Conservation (phyloP, 2,797 vertebrate species). For the Rhabdophis nuchalis region DNA sequence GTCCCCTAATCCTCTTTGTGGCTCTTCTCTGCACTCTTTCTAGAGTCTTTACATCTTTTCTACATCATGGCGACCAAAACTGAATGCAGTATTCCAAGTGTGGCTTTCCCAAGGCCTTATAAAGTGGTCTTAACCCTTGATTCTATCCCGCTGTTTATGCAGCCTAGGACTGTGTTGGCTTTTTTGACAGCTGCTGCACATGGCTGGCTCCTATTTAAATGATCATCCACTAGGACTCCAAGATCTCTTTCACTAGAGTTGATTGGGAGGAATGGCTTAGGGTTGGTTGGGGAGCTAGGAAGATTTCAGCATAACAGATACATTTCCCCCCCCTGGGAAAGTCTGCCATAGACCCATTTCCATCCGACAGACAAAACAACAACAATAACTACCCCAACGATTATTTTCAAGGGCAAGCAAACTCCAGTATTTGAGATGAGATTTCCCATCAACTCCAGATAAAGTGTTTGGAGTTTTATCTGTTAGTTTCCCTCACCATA, state of each 20-base stretch:
- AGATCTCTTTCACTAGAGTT: neutral
- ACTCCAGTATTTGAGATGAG: neutral
- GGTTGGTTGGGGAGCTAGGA: neutral
- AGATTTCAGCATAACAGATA: neutral
- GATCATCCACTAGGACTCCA: neutral
- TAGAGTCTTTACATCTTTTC: neutral
- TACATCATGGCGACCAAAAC: neutral
- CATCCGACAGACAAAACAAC: neutral
- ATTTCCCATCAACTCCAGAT: neutral
- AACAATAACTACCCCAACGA: rapidly evolving
- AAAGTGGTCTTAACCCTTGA: neutral
- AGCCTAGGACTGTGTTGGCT: neutral
- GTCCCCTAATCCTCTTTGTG: neutral
- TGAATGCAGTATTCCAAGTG: neutral
- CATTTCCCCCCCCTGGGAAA: too few species aligned
- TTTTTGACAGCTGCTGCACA: neutral
- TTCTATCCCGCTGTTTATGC: neutral
- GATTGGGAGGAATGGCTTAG: neutral
- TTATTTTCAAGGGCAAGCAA: neutral
- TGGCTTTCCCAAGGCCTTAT: neutral
- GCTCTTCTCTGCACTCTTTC: neutral
- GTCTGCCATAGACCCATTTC: neutral
- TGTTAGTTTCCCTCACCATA: rapidly evolving
- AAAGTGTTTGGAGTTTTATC: neutral
- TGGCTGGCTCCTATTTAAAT: neutral